A percentile compares a stretch with the other conserved stretches of the same genome.
Conservation (phyloP, 2,113 vertebrate genomes). For the Steatornis caripensis region DNA sequence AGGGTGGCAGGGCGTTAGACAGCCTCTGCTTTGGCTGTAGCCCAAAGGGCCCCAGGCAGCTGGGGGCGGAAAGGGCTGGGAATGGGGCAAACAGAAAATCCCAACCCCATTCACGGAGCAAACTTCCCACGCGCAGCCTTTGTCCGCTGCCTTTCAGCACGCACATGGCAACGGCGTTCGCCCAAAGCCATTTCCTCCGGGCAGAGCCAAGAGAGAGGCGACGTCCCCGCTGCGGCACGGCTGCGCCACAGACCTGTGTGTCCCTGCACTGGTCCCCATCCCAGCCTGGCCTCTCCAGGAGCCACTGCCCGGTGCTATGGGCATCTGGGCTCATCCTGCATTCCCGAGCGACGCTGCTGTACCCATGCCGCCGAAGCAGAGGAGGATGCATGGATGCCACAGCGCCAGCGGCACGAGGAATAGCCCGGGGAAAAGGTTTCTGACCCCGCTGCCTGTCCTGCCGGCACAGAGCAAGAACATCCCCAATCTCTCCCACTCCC, state of each 20-base stretch:
- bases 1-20: background rate
- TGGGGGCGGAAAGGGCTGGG: background rate
- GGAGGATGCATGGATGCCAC: background rate
- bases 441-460: accelerated
- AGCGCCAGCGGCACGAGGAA: accelerated
- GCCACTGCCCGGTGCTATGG: accelerated
- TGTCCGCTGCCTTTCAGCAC: conserved; percentile 31
- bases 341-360: accelerated
- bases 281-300: background rate
- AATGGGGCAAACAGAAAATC: conserved; percentile 40
- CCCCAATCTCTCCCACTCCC: background rate
- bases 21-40: background rate
- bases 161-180: conserved; percentile 35
- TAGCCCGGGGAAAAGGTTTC: background rate
- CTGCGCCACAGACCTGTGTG: background rate
- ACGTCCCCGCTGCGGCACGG: background rate
- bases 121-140: conserved; percentile 40
- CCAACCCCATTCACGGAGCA: background rate
- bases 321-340: background rate
- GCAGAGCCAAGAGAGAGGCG: background rate
- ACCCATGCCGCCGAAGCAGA: accelerated
- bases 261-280: background rate
- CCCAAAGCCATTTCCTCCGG: conserved; percentile 43
- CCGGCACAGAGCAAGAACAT: accelerated
- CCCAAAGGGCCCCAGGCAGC: background rate